Percentiles rank a stretch among this genome's conserved stretches.
phyloP scores from a whole-genome alignment of 2,888 invertebrate species.

The Desoria tigrina region DNA sequence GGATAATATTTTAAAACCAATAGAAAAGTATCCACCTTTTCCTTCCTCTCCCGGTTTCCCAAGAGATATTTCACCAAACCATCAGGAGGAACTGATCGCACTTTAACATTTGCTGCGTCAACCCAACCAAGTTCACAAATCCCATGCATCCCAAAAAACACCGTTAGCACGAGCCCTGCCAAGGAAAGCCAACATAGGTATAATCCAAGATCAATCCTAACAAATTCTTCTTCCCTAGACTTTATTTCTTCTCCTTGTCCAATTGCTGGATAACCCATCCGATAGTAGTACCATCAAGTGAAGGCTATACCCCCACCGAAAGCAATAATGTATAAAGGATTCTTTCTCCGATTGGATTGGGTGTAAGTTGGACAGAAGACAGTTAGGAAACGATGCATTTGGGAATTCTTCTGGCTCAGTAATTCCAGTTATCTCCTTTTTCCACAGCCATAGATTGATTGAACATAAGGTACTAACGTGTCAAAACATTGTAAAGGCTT shows the following conservation, averaged over 20 bases:
- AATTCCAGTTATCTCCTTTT: conserved; percentile 42
- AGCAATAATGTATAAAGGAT: conserved; percentile 1
- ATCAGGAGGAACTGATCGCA: neutral
- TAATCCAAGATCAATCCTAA: too few relatives aligned
- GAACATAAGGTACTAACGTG: conserved; percentile 33
- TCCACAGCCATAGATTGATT: conserved; percentile 45
- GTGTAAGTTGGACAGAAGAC: conserved; percentile 15
- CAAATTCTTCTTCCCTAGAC: too few relatives aligned
- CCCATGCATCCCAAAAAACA: neutral
- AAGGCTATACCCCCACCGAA: too few relatives aligned
- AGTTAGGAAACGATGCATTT: conserved; percentile 41
- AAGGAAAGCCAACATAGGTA: too few relatives aligned
- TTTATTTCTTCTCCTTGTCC: too few relatives aligned
- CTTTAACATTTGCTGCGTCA: conserved; percentile 12
- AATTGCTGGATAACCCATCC: too few relatives aligned
- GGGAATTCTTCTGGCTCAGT: conserved; percentile 35
- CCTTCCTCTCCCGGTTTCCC: conserved; percentile 3
- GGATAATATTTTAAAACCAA: conserved; percentile 17
- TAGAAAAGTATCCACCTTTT: conserved; percentile 6
- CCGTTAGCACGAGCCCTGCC: too few relatives aligned
- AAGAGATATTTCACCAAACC: conserved; percentile 4
- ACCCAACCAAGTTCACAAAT: neutral
- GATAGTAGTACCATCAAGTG: too few relatives aligned
- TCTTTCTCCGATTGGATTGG: conserved; percentile 7
- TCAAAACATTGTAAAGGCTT: conserved; percentile 13